Conservation (phyloP, 2,888 invertebrate genomes). For the Sphaerophoria taeniata region DNA sequence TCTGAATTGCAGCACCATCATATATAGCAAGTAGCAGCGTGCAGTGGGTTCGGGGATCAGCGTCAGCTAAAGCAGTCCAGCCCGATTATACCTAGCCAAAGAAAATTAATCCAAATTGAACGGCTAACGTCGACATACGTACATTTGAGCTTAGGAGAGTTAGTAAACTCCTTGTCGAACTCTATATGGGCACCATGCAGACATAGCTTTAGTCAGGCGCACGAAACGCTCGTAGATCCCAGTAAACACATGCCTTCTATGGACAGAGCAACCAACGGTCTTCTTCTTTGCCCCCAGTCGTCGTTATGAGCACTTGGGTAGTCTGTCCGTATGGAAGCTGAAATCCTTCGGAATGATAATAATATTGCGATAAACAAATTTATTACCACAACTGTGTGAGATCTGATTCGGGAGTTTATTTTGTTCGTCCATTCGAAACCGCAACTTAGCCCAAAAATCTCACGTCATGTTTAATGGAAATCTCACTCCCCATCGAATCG, state of each 20-base stretch:
- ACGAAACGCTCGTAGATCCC: constrained; percentile 70
- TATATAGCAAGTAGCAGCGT: constrained; percentile 35
- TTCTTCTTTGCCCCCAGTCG: constrained; percentile 40
- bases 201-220: constrained; percentile 50
- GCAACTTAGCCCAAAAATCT: constrained; percentile 59
- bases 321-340: constrained; percentile 69
- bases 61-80: constrained; percentile 71
- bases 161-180: constrained; percentile 57
- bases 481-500: constrained; percentile 62
- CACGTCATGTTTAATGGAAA: constrained; percentile 59
- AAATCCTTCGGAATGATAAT: constrained; percentile 74
- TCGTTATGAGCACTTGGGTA: constrained; percentile 33
- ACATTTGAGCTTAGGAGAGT: constrained; percentile 9
- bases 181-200: constrained; percentile 46
- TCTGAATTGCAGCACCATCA: constrained; percentile 73
- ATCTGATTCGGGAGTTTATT: constrained; percentile 56
- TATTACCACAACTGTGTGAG: constrained; percentile 73
- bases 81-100: constrained; percentile 54
- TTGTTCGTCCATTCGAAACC: constrained; percentile 57
- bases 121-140: constrained; percentile 60
- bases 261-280: constrained; percentile 67
- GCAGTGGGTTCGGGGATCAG: constrained; percentile 38
- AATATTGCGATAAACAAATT: constrained; percentile 74
- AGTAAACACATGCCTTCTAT: constrained; percentile 71
- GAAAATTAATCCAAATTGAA: constrained; percentile 70